Base-by-base conservation (phyloP, 2,113 vertebrate species). In the Uria aalge region DNA sequence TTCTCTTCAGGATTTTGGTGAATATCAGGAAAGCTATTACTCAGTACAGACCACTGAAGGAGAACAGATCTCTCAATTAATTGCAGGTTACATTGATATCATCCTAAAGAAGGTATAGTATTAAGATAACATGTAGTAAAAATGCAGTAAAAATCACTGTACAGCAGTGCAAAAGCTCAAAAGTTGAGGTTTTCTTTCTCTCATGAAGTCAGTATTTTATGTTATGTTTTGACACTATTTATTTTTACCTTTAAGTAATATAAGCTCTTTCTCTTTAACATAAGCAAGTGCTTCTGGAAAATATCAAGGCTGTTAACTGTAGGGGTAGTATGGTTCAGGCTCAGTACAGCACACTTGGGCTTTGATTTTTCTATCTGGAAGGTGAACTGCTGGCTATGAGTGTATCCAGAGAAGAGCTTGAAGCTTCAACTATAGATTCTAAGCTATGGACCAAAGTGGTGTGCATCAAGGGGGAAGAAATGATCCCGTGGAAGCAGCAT, bases 1-100 rank as follows among this genome's bases (percentile, higher is more conserved):
- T 88, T 30, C 26, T 50, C 45, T 68, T 34, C 66, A 99, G 99
- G 99, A 99, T 98, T 99, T 99, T 95, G 99, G 99, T 27, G 99
- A 99, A 95, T 99, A 99, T 98, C 99, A 99, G 96, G 99, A 99
- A 96, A 99, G 99, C 97, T 99, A 99, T 97, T 99, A 99, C 90
- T 99, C 99, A 1, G 99, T 99, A 38, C 99, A 99, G 95, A 99
- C 99, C 36, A 99, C 99, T 18, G 99, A 99, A 96, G 99, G 99
- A 52, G 99, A 99, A 69, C 99, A 99, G 96, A 99, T 99, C 98
- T 99, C 99, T 23, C 99, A 99, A 71, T 98, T 99, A 72, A 99
- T 99, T 90, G 99, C 99, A 55, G 99, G 99, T 85, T 99, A 99
- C 93, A 99, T 99, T 74, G 99, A 99, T 96, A 99, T 99, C 95